These are phyloP conservation scores for Tiphia femorata DNA, from an alignment of 2,888 invertebrate genomes.

Conservation along the genomic window DNA sequence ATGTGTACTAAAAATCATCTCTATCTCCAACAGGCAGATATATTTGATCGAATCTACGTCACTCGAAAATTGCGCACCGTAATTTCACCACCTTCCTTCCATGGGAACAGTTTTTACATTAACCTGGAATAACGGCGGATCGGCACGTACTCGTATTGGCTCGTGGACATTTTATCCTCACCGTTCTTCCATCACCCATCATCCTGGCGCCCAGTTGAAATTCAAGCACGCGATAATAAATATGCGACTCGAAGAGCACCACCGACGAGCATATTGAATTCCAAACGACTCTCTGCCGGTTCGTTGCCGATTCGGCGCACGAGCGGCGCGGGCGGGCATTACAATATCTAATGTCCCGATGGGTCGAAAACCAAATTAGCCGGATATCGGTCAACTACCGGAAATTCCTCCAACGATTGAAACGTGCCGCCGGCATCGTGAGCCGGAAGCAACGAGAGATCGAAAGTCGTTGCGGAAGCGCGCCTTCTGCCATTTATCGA, in stretches of 20 bases:
- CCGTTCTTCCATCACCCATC: too few species aligned
- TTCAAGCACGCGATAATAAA: constrained; percentile 8
- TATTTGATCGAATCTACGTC: too few species aligned
- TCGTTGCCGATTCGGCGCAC: constrained; percentile 44
- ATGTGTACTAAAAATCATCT: too few species aligned
- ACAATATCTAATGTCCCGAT: constrained; percentile 35
- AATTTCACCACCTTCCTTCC: too few species aligned
- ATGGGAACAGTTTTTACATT: too few species aligned
- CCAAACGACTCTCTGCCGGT: constrained; percentile 20
- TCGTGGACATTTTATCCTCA: too few species aligned
- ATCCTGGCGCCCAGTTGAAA: too few species aligned
- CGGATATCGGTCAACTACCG: constrained; percentile 44
- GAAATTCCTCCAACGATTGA: constrained; percentile 31
- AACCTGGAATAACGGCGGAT: too few species aligned
- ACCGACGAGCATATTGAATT: constrained; percentile 23
- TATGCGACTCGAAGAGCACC: constrained; percentile 13
- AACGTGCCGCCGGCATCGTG: constrained; percentile 26
- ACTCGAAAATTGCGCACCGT: too few species aligned
- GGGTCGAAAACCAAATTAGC: constrained; percentile 40
- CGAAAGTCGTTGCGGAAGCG: constrained; percentile 27
- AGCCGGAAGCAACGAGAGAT: constrained; percentile 13
- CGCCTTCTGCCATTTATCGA: constrained; percentile 18
- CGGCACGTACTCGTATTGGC: too few species aligned
- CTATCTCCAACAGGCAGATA: too few species aligned
- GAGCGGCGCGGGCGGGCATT: constrained; percentile 25